Evolutionary conservation across 2,113 vertebrate species (phyloP), one percentile per base, ranked within the genome.

Genomic region (Antennarius striatus): DNA sequence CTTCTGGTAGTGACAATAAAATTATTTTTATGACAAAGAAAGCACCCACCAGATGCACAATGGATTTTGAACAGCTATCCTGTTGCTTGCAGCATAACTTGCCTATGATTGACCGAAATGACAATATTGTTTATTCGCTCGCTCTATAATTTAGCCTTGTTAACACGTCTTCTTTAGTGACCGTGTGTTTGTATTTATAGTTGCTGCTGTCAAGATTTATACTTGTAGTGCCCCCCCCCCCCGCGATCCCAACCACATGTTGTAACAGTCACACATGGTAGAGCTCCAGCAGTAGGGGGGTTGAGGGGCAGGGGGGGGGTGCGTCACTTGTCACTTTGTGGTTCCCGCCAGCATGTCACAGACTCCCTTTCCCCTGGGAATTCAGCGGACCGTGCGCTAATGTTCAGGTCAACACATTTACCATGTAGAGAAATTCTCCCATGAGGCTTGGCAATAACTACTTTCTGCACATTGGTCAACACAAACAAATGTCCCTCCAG

Each of bases 271-370:
- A 62, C 74, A 81, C 78, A 82, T 82, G 76, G 80, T 68, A 68
- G 82, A 79, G 81, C 82, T 59, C 60, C 69, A 77, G 57, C 42
- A 47, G 60, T 48, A 55, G 65, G 56, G 63, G 67, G 32, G 3
- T 4, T 36, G 32, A 7, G 32, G 4, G 32, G 32, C 1, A 76
- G 78, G 63, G 60, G 66, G 75, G 75, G 80, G 80, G 58, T 68
- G 80, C 73, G 63, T 86, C 85, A 80, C 84, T 87, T 90, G 80
- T 90, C 86, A 84, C 75, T 88, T 88, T 77, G 86, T 59, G 50
- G 73, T 89, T 90, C 86, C 87, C 74, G 78, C 87, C 82, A 89
- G 68, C 86, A 56, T 81, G 76, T 89, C 88, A 89, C 77, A 77
- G 86, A 64, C 68, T 58, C 71, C n/a, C 75, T 74, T 75, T 79